Conservation (phyloP, 2,797 vertebrate species). For the Artibeus jamaicensis region DNA sequence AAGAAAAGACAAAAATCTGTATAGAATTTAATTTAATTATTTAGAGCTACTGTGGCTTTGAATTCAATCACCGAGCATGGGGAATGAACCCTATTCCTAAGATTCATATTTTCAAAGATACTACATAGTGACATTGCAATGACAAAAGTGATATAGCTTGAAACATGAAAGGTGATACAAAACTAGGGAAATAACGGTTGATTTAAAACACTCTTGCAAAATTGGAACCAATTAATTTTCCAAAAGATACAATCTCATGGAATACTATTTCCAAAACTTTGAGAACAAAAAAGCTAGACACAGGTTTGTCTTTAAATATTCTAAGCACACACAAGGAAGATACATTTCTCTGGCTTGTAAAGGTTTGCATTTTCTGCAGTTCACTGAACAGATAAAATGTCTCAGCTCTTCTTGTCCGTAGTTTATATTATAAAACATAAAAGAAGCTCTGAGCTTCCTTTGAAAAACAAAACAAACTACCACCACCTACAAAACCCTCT, state of each 20-base stretch:
- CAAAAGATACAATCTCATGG: neutral
- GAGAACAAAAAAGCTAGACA: neutral
- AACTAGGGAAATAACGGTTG: neutral
- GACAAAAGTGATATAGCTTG: neutral
- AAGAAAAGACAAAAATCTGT: neutral
- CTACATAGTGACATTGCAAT: neutral
- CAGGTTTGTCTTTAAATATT: conserved; percentile 22
- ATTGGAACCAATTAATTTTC: neutral
- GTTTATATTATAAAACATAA: neutral
- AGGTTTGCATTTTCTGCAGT: conserved; percentile 44
- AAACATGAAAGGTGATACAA: neutral
- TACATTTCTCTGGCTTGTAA: conserved; percentile 32
- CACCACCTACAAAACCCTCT: neutral
- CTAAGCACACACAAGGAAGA: conserved; percentile 1
- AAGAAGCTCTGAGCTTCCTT: neutral
- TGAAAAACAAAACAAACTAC: neutral
- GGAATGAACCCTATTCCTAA: neutral
- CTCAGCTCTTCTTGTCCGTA: neutral
- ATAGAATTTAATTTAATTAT: conserved; percentile 4
- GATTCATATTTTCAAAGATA: neutral
- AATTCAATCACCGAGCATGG: neutral
- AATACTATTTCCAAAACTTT: conserved; percentile 21
- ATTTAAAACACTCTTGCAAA: neutral
- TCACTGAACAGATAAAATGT: conserved; percentile 54
- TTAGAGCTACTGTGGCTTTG: neutral